phyloP scores from a whole-genome alignment of 2,113 vertebrate species.

The Leptobrachium leishanense region DNA sequence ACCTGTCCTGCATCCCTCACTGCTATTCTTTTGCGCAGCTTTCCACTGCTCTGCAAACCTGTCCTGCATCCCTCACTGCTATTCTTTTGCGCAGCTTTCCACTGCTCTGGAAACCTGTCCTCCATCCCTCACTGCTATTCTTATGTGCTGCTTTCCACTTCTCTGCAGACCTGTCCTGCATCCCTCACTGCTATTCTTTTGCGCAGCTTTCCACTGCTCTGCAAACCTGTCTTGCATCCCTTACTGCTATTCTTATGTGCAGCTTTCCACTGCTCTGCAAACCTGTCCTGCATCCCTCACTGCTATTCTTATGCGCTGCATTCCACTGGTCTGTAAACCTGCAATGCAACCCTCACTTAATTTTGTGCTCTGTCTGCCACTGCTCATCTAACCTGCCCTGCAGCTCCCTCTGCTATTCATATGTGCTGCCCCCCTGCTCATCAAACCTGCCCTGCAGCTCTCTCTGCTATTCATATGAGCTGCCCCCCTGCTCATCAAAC shows the following conservation, averaged over 20 bases:
- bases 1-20: not conserved
- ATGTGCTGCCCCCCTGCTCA: not conserved
- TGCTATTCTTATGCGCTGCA: not conserved
- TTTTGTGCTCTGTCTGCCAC: not conserved
- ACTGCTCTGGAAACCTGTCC: not conserved
- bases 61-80: not conserved
- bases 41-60: not conserved
- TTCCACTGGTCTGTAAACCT: not conserved
- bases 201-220: not conserved
- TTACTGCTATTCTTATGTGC: slow-evolving; percentile 23
- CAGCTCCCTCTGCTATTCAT: not conserved
- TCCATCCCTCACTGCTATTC: not conserved
- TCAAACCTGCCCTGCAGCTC: slow-evolving; percentile 49
- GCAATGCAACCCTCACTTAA: not conserved
- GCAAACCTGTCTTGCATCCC: not conserved
- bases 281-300: slow-evolving; percentile 37
- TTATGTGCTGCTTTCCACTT: not conserved
- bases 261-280: slow-evolving; percentile 46
- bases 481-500: not conserved
- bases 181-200: no score
- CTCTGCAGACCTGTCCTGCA: slow-evolving; percentile 45
- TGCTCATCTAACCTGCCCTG: slow-evolving; percentile 2
- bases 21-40: not conserved
- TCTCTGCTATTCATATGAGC: not conserved
- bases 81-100: not conserved